phyloP scores from a whole-genome alignment of 2,113 vertebrate genomes.

The Rhombomys opimus region DNA sequence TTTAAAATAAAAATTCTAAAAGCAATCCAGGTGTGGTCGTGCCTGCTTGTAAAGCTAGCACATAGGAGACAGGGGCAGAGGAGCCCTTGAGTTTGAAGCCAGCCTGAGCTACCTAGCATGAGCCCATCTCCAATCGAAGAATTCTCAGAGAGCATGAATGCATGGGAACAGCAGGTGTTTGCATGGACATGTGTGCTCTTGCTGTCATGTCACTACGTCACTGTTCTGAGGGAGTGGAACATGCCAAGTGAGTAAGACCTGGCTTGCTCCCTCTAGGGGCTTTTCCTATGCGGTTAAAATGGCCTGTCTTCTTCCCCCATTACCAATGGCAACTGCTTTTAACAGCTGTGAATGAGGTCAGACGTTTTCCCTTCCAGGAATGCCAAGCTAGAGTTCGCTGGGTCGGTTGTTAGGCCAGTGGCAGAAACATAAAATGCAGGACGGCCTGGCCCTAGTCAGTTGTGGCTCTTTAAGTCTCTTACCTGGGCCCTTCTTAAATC shows the following conservation, averaged over 20 bases:
- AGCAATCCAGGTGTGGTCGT: not conserved
- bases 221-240: not conserved
- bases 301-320: not conserved
- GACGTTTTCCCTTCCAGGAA: not conserved
- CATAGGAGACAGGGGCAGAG: not conserved
- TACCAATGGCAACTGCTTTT: conserved; percentile 51
- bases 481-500: not conserved
- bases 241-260: not conserved
- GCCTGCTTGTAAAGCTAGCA: not conserved
- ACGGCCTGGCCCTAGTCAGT: not conserved
- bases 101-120: not conserved
- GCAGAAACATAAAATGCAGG: not conserved
- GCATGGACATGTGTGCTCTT: not conserved
- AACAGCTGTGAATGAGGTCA: conserved; percentile 46
- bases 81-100: not conserved
- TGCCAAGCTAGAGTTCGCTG: not conserved
- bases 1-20: not conserved
- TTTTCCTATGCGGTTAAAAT: conserved; percentile 53
- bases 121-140: not conserved
- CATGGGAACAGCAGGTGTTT: not conserved
- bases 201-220: not conserved
- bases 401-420: not conserved
- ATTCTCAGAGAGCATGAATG: not conserved
- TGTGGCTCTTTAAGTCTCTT: not conserved
- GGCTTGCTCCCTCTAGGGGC: not conserved